Evolutionary conservation across 2,888 invertebrate species (phyloP), one percentile per base, ranked within the genome.

Genomic region (Thalpophila matura): DNA sequence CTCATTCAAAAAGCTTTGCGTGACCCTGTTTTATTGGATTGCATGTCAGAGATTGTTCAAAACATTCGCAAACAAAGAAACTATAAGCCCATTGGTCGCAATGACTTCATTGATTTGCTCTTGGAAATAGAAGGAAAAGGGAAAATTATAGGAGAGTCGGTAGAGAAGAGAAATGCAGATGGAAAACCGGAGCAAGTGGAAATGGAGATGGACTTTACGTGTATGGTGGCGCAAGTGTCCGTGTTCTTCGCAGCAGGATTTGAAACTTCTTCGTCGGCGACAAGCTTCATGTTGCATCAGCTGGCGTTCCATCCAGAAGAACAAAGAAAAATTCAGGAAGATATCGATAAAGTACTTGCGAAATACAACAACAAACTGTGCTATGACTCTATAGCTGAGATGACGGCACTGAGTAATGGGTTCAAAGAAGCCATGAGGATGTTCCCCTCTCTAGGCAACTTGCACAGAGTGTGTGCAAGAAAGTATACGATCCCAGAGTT

Each of bases 261-360:
- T n/a, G n/a, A n/a, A n/a, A n/a, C 94, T 0, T 91, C 93, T 0
- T 91, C 94, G 0, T 90, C 91, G 0, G 86, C 91, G 1, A 88
- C 92, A 1, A 91, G 91, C 53, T 91, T 79, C 51, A 83, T 86
- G 4, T 77, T 92, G n/a, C 91, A 92, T 54, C 83, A 89, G 61
- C 81, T 95, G 0, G 93, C 94, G 0, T 87, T 82, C 26, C 75
- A 94, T 56, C 90, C 89, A 1, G 88, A 92, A 4, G 76, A 87
- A 18, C 95, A 94, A 60, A 65, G 67, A 24, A 86, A 83, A 46
- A 76, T 91, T 31, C 89, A 90, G 59, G 74, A 83, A 2, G 91
- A 95, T 74, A 89, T 94, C 12, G 92, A 91, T 49, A 53, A 70
- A 29, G 86, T 89, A 0, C 60, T 91, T 3, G 51, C 63, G 2